A percentile compares a stretch with the other conserved stretches of the same genome.
Conservation (phyloP, 2,888 invertebrate genomes). For the Pecten maximus region DNA sequence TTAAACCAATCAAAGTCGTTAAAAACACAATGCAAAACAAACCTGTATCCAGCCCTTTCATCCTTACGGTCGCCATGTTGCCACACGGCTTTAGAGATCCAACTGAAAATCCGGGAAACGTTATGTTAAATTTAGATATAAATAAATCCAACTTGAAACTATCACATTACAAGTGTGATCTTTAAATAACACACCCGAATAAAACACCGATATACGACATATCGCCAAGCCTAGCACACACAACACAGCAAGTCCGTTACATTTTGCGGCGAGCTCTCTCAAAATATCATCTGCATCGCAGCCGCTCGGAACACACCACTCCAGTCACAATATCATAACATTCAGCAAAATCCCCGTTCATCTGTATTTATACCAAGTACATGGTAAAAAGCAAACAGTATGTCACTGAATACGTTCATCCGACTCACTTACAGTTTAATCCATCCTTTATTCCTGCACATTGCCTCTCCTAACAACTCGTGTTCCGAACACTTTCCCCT, state of each 20-base stretch:
- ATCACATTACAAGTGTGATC: conserved; percentile 8
- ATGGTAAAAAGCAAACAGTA: background rate
- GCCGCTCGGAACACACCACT: background rate
- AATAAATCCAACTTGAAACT: background rate
- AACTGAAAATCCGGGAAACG: background rate
- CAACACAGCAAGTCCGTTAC: background rate
- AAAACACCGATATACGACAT: background rate
- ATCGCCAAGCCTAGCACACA: background rate
- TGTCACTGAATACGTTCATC: background rate
- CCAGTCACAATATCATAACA: conserved; percentile 20
- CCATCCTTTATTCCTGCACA: background rate
- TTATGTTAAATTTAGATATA: background rate
- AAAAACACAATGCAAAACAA: background rate
- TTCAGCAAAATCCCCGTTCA: background rate
- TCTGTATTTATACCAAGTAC: background rate
- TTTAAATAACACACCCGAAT: background rate
- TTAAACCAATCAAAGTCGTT: conserved; percentile 38
- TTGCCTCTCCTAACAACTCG: background rate
- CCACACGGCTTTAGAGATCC: background rate
- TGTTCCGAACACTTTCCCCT: conserved; percentile 26
- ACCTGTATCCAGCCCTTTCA: background rate
- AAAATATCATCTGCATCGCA: conserved; percentile 32
- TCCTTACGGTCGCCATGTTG: conserved; percentile 22
- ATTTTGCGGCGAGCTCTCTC: conserved; percentile 35
- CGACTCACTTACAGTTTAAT: background rate